Evolutionary conservation across 2,888 invertebrate genomes (phyloP), one percentile per base, ranked within the genome.

Genomic region (Gnatocerus cornutus): DNA sequence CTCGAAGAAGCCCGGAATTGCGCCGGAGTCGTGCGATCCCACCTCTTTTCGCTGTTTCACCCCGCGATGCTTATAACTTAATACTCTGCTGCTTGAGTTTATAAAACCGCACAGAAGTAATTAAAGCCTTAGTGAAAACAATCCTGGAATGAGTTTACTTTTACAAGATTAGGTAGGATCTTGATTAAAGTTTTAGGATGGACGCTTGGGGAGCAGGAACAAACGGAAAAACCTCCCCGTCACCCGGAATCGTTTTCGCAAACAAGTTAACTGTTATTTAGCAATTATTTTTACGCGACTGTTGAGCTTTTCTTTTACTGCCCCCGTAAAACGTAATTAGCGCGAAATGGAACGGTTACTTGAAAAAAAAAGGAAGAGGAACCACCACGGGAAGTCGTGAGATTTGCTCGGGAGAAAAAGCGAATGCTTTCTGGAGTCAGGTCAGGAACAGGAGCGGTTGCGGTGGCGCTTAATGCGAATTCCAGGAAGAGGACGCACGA

Each of bases 121-220:
- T 72, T 74, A 72, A 71, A 72, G 71, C 69, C 73, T 50, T 59
- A 71, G 68, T 73, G 69, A 69, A 74, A 74, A 76, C 73, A 72
- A 75, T 73, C 68, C 74, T 56, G 68, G 71, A 73, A 74, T 71
- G 71, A 76, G 71, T 73, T 75, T 71, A 70, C 71, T 74, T 69
- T 74, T 73, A 75, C 69, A 68, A 74, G 73, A 76, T 76, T 73
- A 74, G 71, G 71, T 73, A 71, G 71, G 66, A 66, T 62, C 50
- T 62, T 74, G 73, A 71, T 74, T 73, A 73, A 74, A 76, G 72
- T 76, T 67, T 41, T 52, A 63, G 37, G 63, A 53, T 53, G 63
- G 53, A 53, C 63, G 41, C 27, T 14, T 50, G 27, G 14, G 30
- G n/a, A 55, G 14, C 13, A 33, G 48, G n/a, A 39, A 37, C 55